These are phyloP conservation scores for Mesitornis unicolor DNA, from an alignment of 2,113 vertebrate genomes.

Conservation along the genomic window DNA sequence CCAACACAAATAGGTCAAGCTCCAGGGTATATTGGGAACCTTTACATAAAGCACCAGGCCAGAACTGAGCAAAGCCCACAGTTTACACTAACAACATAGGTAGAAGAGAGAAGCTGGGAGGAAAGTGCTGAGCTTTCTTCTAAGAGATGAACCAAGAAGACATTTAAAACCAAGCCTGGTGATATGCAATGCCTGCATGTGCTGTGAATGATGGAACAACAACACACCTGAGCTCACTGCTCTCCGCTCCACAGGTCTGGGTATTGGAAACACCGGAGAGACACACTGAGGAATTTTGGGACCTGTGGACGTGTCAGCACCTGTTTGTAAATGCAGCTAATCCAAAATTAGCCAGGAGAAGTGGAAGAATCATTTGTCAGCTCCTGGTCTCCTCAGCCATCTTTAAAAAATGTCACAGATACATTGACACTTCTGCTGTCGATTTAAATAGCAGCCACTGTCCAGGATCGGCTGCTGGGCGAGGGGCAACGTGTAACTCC, in stretches of 20 bases:
- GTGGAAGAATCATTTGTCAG: constrained; percentile 69
- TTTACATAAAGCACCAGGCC: not conserved
- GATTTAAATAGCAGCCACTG: constrained; percentile 75
- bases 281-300: not conserved
- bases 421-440: constrained; percentile 55
- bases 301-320: constrained; percentile 33
- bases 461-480: not conserved
- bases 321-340: constrained; percentile 58
- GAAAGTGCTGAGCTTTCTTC: not conserved
- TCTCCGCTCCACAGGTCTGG: not conserved
- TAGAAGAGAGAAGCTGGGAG: not conserved
- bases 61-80: not conserved
- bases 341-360: constrained; percentile 73
- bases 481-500: constrained; percentile 29
- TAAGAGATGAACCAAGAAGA: not conserved
- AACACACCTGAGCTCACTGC: not conserved
- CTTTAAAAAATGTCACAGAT: constrained; percentile 65
- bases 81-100: not conserved
- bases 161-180: not conserved
- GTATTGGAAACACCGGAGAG: not conserved
- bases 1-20: not conserved
- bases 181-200: not conserved
- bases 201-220: not conserved
- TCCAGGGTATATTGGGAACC: not conserved
- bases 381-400: constrained; percentile 64